Evolutionary conservation across 2,888 invertebrate species (phyloP), one percentile per base, ranked within the genome.

Genomic region (Drosophila kambysellisi): DNA sequence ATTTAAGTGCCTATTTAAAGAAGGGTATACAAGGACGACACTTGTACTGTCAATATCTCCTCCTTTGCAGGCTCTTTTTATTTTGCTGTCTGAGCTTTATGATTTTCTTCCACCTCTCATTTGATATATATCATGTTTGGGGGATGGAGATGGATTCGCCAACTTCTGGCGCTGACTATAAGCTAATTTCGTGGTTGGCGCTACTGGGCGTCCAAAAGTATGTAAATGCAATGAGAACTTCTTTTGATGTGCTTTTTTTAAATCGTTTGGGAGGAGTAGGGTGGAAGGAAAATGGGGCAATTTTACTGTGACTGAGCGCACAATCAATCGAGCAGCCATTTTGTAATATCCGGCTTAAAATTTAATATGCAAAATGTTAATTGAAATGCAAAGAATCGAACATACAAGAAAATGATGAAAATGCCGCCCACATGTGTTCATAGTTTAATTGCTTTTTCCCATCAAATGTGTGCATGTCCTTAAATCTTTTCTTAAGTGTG

Each of bases 311-410:
- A 69, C 57, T 76, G 74, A 48, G 70, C 71, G 62, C 61, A 71
- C 65, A 74, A 76, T 86, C 83, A 89, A 78, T 84, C 65, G 75
- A 70, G 83, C 64, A 76, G 60, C 88, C 76, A 74, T 86, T 80
- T 84, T 74, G 80, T 84, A 86, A 86, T 86, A 89, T 86, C 85
- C 85, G 85, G 85, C 80, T 88, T 85, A 82, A 85, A 77, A 85
- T 89, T 73, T 82, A 82, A 85, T 85, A 85, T 89, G 67, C 46
- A 54, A 77, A 73, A 75, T 79, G 83, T 82, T 73, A 71, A 88
- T 71, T 75, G 70, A 68, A 76, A 69, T 51, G 25, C 56, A 32
- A 63, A 62, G 64, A 79, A 69, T 50, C 30, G 53, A 50, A 50
- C 1, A 43, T 25, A 4, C 8, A n/a, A 32, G 39, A 60, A 59